Percentiles rank a stretch among this genome's conserved stretches.
These are phyloP conservation scores for Ericerus pela DNA, from an alignment of 1,140 invertebrate genomes.

Conservation along the genomic window DNA sequence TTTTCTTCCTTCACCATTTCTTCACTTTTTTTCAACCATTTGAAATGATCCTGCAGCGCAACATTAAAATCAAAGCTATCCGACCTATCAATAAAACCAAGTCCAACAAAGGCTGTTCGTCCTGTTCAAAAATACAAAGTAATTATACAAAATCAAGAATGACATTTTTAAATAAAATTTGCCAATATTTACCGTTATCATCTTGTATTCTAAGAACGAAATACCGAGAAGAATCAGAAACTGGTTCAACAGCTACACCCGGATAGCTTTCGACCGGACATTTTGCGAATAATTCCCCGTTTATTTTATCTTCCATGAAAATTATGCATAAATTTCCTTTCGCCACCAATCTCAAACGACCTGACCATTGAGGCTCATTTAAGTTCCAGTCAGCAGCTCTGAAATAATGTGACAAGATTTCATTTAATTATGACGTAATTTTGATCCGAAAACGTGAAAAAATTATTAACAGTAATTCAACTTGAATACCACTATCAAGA, in stretches of 20 bases:
- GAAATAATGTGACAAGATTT: conserved; percentile 1
- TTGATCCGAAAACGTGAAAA: too few species aligned
- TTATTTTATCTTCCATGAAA: conserved; percentile 90
- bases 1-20: conserved; percentile 67
- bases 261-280: conserved; percentile 95
- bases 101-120: conserved; percentile 89
- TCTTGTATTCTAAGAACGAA: conserved; percentile 94
- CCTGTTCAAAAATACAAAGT: conserved; percentile 39
- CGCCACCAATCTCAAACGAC: conserved; percentile 75
- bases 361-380: conserved; percentile 90
- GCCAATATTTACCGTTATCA: conserved; percentile 57
- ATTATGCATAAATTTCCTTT: conserved; percentile 74
- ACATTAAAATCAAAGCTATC: conserved; percentile 99
- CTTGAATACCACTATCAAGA: too few species aligned
- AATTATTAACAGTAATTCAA: too few species aligned
- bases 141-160: not conserved
- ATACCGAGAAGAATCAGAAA: conserved; percentile 95
- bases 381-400: conserved; percentile 98
- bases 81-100: conserved; percentile 92
- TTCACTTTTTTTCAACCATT: conserved; percentile 87
- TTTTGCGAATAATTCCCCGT: conserved; percentile 92
- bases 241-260: conserved; percentile 82
- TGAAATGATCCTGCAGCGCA: conserved; percentile 95
- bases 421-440: too few species aligned
- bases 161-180: not conserved